phyloP scores from a whole-genome alignment of 2,113 vertebrate genomes.

The Eonycteris spelaea region DNA sequence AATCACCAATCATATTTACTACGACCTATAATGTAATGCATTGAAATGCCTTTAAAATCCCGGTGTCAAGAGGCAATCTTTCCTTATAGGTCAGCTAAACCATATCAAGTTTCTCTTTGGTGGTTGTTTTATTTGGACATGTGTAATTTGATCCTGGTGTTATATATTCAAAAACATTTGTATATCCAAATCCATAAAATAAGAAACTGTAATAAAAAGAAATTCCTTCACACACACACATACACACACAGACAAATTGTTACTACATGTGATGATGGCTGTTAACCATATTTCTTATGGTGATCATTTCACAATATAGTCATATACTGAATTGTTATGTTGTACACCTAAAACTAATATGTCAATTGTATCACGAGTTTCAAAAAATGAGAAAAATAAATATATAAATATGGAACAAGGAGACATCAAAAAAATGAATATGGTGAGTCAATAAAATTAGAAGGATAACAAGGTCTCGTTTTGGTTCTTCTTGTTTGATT shows the following conservation, averaged over 20 bases:
- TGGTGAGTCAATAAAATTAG: constrained; percentile 29
- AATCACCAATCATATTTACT: background rate
- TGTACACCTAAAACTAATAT: background rate
- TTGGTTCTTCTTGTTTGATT: constrained; percentile 23
- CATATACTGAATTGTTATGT: background rate
- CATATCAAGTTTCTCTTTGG: background rate
- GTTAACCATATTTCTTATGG: background rate
- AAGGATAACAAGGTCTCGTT: constrained; percentile 28
- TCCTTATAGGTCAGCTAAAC: background rate
- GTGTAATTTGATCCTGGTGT: background rate
- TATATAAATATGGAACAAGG: background rate
- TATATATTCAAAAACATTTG: background rate
- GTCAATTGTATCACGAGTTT: background rate
- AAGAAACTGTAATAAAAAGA: background rate
- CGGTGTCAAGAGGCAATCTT: background rate
- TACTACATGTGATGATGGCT: background rate
- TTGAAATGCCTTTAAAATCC: background rate
- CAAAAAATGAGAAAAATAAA: background rate
- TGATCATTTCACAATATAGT: background rate
- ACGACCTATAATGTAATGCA: background rate
- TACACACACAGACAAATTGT: background rate
- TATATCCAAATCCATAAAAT: background rate
- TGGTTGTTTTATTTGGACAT: background rate
- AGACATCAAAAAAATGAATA: background rate
- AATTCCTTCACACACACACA: background rate